Percentiles rank a stretch among this genome's conserved stretches.
Conservation (phyloP, 2,888 invertebrate species). For the Epinotia bilunana region DNA sequence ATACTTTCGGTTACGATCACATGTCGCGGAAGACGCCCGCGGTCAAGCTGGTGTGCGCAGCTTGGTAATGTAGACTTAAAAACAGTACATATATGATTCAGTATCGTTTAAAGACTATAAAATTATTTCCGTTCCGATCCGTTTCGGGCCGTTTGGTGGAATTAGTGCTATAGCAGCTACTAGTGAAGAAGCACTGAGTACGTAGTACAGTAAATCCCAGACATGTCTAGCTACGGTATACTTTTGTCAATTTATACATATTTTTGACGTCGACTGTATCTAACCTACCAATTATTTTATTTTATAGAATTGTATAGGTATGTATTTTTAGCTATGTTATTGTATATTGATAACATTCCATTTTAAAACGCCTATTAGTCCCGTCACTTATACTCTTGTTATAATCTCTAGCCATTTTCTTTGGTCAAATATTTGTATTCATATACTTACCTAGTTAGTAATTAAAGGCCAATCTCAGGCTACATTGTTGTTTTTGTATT, state of each 20-base stretch:
- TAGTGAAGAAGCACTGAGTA: too few species aligned
- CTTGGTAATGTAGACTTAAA: too few species aligned
- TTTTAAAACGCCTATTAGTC: conserved; percentile 15
- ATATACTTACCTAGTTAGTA: conserved; percentile 10
- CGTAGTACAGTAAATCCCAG: background rate
- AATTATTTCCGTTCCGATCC: too few species aligned
- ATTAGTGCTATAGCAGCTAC: too few species aligned
- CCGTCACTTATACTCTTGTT: conserved; percentile 36
- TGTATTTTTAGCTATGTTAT: background rate
- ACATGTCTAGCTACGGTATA: too few species aligned
- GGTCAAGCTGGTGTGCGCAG: too few species aligned
- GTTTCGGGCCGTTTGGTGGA: too few species aligned
- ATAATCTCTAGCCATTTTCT: conserved; percentile 28
- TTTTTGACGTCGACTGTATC: background rate
- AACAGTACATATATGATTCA: too few species aligned
- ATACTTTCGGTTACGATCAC: too few species aligned
- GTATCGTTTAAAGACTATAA: too few species aligned
- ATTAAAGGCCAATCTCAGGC: conserved; percentile 18
- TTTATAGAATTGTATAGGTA: background rate
- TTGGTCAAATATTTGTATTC: conserved; percentile 30
- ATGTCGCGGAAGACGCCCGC: too few species aligned
- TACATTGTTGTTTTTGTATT: conserved; percentile 45
- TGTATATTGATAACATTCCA: conserved; percentile 8
- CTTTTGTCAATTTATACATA: background rate
- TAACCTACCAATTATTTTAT: background rate